Percentiles rank a stretch among this genome's conserved stretches.
Evolutionary conservation across 2,113 vertebrate genomes (phyloP).

Genomic region (Columba janthina): DNA sequence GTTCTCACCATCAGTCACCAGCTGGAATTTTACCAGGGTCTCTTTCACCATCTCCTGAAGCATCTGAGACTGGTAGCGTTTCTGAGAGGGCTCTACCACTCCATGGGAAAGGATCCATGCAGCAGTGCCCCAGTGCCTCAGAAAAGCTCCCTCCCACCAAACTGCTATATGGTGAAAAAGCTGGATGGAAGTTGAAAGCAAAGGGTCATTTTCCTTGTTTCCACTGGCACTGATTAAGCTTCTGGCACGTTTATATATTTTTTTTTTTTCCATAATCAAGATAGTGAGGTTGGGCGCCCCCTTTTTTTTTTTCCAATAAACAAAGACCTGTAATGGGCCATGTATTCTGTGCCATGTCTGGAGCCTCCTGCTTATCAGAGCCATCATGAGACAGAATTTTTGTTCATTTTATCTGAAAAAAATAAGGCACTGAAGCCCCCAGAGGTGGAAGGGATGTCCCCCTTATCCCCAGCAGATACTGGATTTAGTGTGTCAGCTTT

Average conservation of each 20-base stretch:
- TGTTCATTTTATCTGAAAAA: not conserved
- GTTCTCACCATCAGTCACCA: not conserved
- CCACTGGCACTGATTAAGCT: not conserved
- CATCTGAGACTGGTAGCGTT: rapidly evolving
- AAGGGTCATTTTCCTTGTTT: slow-evolving; percentile 40
- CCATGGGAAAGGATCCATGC: not conserved
- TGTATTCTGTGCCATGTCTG: not conserved
- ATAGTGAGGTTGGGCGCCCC: not conserved
- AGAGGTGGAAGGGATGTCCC: not conserved
- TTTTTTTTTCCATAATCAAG: slow-evolving; percentile 8
- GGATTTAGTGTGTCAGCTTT: not conserved
- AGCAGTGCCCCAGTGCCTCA: not conserved
- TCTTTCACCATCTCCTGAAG: not conserved
- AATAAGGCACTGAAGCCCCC: not conserved
- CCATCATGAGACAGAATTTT: not conserved
- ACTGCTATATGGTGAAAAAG: not conserved
- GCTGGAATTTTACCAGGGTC: too few species aligned
- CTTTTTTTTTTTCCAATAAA: not conserved
- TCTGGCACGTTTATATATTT: not conserved
- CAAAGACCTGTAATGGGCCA: not conserved
- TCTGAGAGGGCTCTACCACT: not conserved
- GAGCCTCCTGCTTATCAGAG: slow-evolving; percentile 45
- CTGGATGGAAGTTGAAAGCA: slow-evolving; percentile 7
- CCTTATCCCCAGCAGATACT: not conserved
- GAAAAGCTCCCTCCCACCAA: not conserved